Evolutionary conservation across 1,140 invertebrate species (phyloP), one percentile per base, ranked within the genome.

Genomic region (Bombyx mandarina): DNA sequence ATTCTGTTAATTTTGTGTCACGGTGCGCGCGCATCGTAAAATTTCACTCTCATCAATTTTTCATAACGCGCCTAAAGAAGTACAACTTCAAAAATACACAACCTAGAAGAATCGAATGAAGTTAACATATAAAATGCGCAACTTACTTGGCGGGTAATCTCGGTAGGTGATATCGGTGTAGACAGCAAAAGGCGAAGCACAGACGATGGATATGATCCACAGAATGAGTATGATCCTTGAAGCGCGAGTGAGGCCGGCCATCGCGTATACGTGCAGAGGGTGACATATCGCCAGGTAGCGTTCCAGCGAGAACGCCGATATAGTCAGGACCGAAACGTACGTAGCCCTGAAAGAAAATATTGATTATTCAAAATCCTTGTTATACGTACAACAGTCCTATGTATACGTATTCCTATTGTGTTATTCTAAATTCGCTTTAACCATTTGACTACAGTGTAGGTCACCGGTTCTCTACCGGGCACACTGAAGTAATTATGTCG

Each of bases 211-310:
- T 0, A 95, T 79, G 0, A 94, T 63, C 97, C 97, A 98, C 8
- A 96, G 88, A 18, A 89, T 82, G 2, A 92, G 83, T 51, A 98
- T 97, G 60, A 97, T 95, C 46, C 93, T 89, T 3, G 94, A 79
- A 0, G 95, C 94, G 46, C 96, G 88, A 57, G 93, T 92, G 43
- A 97, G 89, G 6, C 94, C 93, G 0, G 93, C 93, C 90, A 96
- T 94, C 0, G 92, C 92, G 70, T 96, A 93, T 7, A 92, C 83
- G 57, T 93, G 91, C 42, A 98, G 80, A 0, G 96, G 96, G 77
- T 98, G 93, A 71, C 96, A 98, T 66, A 99, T 98, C 7, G 97
- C 97, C 54, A 98, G 77, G 86, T 98, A 98, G 51, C 96, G 89
- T 81, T 96, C 94, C 75, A 93, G 91, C 1, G 94, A 94, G 82